A percentile compares a stretch with the other conserved stretches of the same genome.
Evolutionary conservation across 2,113 vertebrate species (phyloP).

Genomic region (Astur gentilis): DNA sequence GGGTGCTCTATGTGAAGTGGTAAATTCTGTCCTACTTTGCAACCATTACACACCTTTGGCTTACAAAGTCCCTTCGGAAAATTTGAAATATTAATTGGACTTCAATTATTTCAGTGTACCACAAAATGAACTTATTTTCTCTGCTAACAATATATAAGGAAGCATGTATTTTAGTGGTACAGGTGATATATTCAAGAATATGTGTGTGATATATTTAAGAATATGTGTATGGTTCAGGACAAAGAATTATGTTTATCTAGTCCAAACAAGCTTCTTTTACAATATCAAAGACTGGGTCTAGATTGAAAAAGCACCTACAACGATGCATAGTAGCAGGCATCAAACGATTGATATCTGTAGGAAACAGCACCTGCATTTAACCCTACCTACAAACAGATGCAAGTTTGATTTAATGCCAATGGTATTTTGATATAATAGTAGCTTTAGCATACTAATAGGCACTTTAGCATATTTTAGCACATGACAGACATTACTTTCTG

Average conservation of each 20-base stretch:
- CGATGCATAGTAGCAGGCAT: not conserved
- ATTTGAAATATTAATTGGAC: constrained; percentile 27
- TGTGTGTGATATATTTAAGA: not conserved
- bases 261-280: not conserved
- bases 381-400: not conserved
- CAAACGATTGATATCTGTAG: not conserved
- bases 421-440: not conserved
- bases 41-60: not conserved
- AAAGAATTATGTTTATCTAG: not conserved
- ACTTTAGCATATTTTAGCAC: not conserved
- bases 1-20: not conserved
- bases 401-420: not conserved
- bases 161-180: not conserved
- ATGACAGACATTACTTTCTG: not conserved
- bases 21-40: not conserved
- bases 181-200: not conserved
- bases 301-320: not conserved
- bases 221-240: not conserved
- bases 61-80: constrained; percentile 52
- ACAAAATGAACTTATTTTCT: not conserved
- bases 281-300: not conserved
- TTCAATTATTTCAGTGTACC: not conserved
- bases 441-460: not conserved
- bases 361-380: not conserved
- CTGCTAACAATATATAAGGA: not conserved